Evolutionary conservation across 2,113 vertebrate genomes (phyloP), one percentile per base, ranked within the genome.

Genomic region (Rhodinocichla rosea): DNA sequence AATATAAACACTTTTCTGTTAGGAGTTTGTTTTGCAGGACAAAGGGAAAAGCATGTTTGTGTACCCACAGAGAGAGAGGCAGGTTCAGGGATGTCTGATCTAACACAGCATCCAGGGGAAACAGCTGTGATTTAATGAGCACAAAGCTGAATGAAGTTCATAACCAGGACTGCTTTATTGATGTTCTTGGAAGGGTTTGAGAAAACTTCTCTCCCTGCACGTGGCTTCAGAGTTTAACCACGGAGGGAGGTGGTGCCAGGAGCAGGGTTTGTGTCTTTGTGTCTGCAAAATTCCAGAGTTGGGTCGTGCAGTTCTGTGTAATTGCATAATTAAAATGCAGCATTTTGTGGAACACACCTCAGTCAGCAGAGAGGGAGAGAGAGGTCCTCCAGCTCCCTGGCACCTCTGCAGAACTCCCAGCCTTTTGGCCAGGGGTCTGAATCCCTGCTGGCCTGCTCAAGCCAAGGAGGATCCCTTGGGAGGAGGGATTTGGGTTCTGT

Each of bases 111-210:
- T 57, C 75, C 39, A 83, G 82, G 88, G 55, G 67, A 93, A 92
- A 33, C 85, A 90, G 88, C 70, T 79, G 90, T 32, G 95, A 85
- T 89, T 95, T 94, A 87, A 69, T 68, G 89, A 87, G 71, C 87
- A 73, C 10, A 0, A 13, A 62, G 77, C 49, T 70, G 62, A 69
- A 80, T 76, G 67, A 55, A 85, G 57, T 65, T 91, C 62, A 12
- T 82, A 73, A 82, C 74, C 19, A 44, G 45, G 28, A 15, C 35
- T 64, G 32, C 4, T 8, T 64, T 64, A 71, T 5, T 87, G 80
- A 65, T 82, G 68, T 42, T 85, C 65, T 87, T 95, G 83, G 78
- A 87, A 92, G 45, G 19, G 5, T 80, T 94, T 90, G 67, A 90
- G 76, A 68, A 91, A 87, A 75, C 55, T 35, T 40, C 71, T 83